phyloP scores from a whole-genome alignment of 2,888 invertebrate species.

The Alitta virens region DNA sequence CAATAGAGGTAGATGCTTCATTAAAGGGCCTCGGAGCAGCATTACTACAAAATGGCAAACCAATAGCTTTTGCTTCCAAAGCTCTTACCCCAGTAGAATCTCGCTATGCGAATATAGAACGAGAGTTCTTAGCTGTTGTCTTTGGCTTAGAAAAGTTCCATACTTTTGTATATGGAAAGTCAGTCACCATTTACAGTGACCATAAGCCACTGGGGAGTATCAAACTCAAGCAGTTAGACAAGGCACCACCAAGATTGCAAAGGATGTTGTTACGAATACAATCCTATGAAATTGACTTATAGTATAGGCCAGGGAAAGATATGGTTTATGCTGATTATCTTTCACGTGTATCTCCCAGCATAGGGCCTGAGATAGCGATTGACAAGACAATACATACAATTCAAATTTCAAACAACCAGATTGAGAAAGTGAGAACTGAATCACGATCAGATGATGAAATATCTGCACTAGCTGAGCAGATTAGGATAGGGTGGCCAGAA shows the following conservation, averaged over 20 bases:
- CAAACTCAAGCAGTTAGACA: slow-evolving; percentile 12
- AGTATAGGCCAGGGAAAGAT: slow-evolving; percentile 22
- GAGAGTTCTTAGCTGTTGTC: slow-evolving; percentile 29
- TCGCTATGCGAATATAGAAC: slow-evolving; percentile 33
- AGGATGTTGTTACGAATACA: slow-evolving; percentile 10
- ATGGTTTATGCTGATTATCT: slow-evolving; percentile 26
- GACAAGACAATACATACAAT: too few relatives aligned
- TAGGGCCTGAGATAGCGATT: too few relatives aligned
- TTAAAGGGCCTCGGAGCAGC: slow-evolving; percentile 30
- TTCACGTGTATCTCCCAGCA: background rate
- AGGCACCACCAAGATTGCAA: slow-evolving; percentile 15
- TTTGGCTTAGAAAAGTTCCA: slow-evolving; percentile 32
- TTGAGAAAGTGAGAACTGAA: too few relatives aligned
- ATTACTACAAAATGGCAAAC: slow-evolving; percentile 31
- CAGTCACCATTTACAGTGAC: slow-evolving; percentile 30
- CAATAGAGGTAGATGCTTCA: slow-evolving; percentile 10
- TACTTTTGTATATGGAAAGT: slow-evolving; percentile 29
- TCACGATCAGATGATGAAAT: too few relatives aligned
- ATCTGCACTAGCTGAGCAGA: too few relatives aligned
- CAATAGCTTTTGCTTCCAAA: slow-evolving; percentile 34
- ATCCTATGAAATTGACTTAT: slow-evolving; percentile 20
- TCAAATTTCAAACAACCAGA: too few relatives aligned
- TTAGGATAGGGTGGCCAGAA: too few relatives aligned
- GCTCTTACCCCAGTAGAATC: slow-evolving; percentile 30
- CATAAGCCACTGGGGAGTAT: slow-evolving; percentile 31